Evolutionary conservation across 2,888 invertebrate species (phyloP).

Genomic region (Chelonus formosanus): DNA sequence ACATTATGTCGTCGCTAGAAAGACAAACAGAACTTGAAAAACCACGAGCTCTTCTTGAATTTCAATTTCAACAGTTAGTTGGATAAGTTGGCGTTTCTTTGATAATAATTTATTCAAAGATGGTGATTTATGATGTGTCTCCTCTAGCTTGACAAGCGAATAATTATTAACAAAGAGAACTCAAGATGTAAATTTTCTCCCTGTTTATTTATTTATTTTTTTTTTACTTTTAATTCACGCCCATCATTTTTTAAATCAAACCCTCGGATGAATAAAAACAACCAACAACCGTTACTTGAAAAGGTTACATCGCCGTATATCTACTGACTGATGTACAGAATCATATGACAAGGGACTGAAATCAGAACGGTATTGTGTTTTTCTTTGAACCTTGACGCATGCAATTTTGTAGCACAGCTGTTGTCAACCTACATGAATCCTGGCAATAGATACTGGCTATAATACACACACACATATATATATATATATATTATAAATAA

Average conservation of each 20-base stretch:
- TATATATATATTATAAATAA: neutral
- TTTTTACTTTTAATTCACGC: conserved; percentile 14
- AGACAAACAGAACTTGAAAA: conserved; percentile 33
- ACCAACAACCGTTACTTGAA: conserved; percentile 15
- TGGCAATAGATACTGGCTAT: conserved; percentile 50
- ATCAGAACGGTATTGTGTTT: conserved; percentile 53
- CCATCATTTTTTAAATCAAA: conserved; percentile 1
- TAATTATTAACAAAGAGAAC: conserved; percentile 18
- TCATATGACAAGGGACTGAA: conserved; percentile 44
- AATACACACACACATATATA: too few species aligned
- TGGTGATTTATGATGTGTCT: conserved; percentile 28
- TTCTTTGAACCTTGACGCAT: conserved; percentile 48
- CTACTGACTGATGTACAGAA: conserved; percentile 6
- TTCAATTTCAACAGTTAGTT: conserved; percentile 29
- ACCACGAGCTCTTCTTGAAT: conserved; percentile 29
- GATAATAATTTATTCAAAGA: conserved; percentile 24
- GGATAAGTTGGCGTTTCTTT: conserved; percentile 16
- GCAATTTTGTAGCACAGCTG: conserved; percentile 46
- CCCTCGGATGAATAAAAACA: too few species aligned
- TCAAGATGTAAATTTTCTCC: conserved; percentile 10
- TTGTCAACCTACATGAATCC: conserved; percentile 47
- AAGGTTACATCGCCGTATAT: conserved; percentile 19
- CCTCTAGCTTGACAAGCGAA: conserved; percentile 4
- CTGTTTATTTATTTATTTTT: conserved; percentile 1
- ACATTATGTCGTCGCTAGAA: conserved; percentile 31